Percentiles rank a stretch among this genome's conserved stretches.
phyloP scores from a whole-genome alignment of 1,140 invertebrate genomes.

The Metaphire vulgaris region DNA sequence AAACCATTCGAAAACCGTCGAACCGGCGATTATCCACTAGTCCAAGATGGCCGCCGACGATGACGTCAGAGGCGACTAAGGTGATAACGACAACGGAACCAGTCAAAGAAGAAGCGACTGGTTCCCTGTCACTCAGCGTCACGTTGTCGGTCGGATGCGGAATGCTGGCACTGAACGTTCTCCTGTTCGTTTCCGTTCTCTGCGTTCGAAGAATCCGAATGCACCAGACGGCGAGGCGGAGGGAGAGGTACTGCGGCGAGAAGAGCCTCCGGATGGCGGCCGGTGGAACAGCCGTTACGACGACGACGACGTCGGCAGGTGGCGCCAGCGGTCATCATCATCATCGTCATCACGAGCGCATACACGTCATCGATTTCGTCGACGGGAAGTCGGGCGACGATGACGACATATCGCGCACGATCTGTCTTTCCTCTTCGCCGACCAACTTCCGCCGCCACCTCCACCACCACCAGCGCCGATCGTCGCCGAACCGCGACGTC shows the following conservation, averaged over 20 bases:
- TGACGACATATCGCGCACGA: not conserved
- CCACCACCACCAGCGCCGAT: too few relatives aligned
- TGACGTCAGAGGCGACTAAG: not conserved
- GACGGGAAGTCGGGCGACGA: not conserved
- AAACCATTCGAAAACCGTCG: not conserved
- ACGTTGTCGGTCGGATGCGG: slow-evolving; percentile 91
- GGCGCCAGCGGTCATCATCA: not conserved
- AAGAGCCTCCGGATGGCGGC: not conserved
- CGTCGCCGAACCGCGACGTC: not conserved
- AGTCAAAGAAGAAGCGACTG: slow-evolving; percentile 55
- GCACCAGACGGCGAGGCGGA: not conserved
- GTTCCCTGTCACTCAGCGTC: slow-evolving; percentile 66
- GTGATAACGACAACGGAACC: slow-evolving; percentile 63
- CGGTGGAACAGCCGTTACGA: too few relatives aligned
- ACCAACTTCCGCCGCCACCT: not conserved
- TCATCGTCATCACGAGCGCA: not conserved
- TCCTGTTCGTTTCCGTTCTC: slow-evolving; percentile 65
- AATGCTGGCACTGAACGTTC: slow-evolving; percentile 76
- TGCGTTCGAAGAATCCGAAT: not conserved
- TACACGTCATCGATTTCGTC: not conserved
- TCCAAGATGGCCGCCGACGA: not conserved
- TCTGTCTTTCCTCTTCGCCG: not conserved
- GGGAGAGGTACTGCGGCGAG: not conserved
- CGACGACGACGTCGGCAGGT: too few relatives aligned
- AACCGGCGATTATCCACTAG: not conserved